phyloP scores from a whole-genome alignment of 2,797 vertebrate species.

The Gallinago nigripennis region DNA sequence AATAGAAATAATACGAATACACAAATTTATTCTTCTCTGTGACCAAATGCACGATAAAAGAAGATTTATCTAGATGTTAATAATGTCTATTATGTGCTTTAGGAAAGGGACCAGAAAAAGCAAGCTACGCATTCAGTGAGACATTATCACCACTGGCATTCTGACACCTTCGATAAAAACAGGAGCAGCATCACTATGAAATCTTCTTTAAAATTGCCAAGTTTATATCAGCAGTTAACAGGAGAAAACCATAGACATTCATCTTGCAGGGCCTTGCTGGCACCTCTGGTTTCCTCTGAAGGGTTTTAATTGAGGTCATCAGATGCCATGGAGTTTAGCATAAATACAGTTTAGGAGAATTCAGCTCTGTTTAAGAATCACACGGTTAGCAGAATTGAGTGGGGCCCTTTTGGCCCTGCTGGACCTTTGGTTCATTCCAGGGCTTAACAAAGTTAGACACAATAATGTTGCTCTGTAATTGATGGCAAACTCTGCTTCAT shows the following conservation, averaged over 20 bases:
- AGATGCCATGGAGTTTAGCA: conserved; percentile 29
- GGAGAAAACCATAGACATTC: conserved; percentile 21
- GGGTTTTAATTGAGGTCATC: conserved; percentile 66
- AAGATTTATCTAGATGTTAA: conserved; percentile 64
- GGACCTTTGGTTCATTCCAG: not conserved
- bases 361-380: conserved; percentile 6
- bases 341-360: conserved; percentile 8
- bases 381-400: conserved; percentile 12
- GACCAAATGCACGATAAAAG: conserved; percentile 36
- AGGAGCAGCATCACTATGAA: not conserved
- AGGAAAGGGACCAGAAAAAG: not conserved
- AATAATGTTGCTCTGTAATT: conserved; percentile 20
- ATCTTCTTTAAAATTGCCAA: conserved; percentile 24
- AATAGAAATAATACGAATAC: conserved; percentile 39
- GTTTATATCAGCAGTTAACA: conserved; percentile 22
- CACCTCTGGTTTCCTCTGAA: not conserved
- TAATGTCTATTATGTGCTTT: conserved; percentile 53
- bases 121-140: conserved; percentile 13
- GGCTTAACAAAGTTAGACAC: not conserved
- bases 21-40: conserved; percentile 41
- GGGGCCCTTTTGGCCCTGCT: not conserved
- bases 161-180: conserved; percentile 43
- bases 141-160: conserved; percentile 45
- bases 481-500: not conserved
- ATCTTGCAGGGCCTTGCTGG: conserved; percentile 34